phyloP scores from a whole-genome alignment of 2,888 invertebrate species.

The Sminthurinus aureus region DNA sequence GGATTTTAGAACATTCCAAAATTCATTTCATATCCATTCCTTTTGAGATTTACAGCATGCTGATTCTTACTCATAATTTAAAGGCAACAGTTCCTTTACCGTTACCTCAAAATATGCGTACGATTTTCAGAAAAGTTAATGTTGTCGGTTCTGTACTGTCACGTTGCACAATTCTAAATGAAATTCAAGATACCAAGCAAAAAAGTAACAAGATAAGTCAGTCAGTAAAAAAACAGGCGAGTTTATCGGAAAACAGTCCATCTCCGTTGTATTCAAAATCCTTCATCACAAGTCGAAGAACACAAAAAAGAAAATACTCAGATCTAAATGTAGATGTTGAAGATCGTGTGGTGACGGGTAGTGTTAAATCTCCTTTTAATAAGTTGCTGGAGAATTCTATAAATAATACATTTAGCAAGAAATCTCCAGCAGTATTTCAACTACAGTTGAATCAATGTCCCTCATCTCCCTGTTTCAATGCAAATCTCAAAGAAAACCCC shows the following conservation, averaged over 20 bases:
- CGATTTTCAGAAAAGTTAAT: no score
- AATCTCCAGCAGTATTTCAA: background rate
- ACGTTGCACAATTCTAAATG: no score
- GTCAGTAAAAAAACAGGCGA: no score
- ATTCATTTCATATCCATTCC: no score
- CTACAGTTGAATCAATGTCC: background rate
- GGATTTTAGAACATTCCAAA: no score
- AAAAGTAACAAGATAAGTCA: no score
- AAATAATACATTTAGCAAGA: background rate
- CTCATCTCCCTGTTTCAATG: background rate
- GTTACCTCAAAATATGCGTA: no score
- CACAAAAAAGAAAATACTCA: background rate
- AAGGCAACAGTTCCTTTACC: no score
- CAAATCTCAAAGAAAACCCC: background rate
- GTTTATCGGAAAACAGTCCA: background rate
- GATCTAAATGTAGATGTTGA: background rate
- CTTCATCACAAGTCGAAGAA: background rate
- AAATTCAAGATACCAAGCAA: no score
- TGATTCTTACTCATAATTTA: no score
- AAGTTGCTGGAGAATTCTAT: background rate
- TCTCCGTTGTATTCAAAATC: background rate
- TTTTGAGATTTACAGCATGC: no score
- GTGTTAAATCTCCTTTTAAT: background rate
- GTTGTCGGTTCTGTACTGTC: no score
- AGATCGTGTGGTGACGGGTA: background rate